These are phyloP conservation scores for Mustela lutreola DNA, from an alignment of 2,113 vertebrate species.

Conservation along the genomic window DNA sequence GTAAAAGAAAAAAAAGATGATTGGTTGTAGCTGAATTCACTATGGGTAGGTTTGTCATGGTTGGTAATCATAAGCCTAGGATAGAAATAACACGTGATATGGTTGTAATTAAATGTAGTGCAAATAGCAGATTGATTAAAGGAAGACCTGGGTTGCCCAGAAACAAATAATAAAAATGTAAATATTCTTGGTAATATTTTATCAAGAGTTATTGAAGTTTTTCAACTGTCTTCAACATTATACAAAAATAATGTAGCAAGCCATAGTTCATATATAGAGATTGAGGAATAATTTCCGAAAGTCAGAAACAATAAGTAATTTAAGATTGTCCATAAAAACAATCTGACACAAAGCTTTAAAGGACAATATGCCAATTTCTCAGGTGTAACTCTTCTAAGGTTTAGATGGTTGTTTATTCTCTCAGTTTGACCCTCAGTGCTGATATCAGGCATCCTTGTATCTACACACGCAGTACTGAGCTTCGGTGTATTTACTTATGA, in stretches of 20 bases:
- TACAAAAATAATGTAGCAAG: background rate
- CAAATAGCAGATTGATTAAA: background rate
- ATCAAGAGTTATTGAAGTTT: background rate
- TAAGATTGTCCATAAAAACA: background rate
- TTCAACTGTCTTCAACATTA: background rate
- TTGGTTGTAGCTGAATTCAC: background rate
- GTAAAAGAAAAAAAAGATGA: background rate
- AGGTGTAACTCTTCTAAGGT: background rate
- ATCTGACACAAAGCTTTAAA: background rate
- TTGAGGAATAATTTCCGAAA: background rate
- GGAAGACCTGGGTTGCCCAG: background rate
- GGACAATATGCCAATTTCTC: background rate
- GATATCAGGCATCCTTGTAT: background rate
- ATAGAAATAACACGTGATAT: background rate
- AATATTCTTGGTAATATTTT: background rate
- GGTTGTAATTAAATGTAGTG: background rate
- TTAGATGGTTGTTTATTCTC: background rate
- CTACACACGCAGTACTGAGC: background rate
- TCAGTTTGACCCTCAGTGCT: background rate
- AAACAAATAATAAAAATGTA: conserved; percentile 10
- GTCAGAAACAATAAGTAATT: background rate
- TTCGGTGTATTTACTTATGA: background rate
- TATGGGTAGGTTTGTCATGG: background rate
- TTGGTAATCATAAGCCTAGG: background rate
- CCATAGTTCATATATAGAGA: background rate